These are phyloP conservation scores for Dryobota labecula DNA, from an alignment of 2,888 invertebrate genomes.

Conservation along the genomic window DNA sequence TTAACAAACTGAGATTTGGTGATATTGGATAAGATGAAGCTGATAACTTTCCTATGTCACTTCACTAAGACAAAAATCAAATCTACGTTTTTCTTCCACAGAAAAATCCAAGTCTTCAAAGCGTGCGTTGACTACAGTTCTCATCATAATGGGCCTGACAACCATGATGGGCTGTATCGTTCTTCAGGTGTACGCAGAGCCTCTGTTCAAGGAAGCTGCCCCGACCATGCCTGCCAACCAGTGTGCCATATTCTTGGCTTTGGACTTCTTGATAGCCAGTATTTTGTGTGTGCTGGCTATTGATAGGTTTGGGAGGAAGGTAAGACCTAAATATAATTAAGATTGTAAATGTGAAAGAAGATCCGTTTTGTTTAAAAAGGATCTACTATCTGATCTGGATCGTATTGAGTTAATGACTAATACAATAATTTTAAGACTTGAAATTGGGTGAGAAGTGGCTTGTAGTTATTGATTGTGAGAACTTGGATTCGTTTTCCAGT, in stretches of 20 bases:
- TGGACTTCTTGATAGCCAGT: conserved; percentile 78
- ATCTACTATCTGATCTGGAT: too few relatives aligned
- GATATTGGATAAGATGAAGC: neutral
- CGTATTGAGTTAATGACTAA: neutral
- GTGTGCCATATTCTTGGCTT: conserved; percentile 81
- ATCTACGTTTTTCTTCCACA: conserved; percentile 46
- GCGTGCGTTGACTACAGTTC: conserved; percentile 67
- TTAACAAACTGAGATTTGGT: neutral
- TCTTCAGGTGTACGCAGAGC: conserved; percentile 85
- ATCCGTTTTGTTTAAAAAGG: too few relatives aligned
- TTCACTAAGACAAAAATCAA: neutral
- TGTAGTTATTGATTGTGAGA: neutral
- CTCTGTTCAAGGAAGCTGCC: conserved; percentile 82
- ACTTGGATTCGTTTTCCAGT: neutral
- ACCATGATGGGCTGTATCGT: conserved; percentile 85
- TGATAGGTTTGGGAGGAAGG: conserved; percentile 84
- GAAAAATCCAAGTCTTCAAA: conserved; percentile 78
- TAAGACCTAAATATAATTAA: conserved; percentile 49
- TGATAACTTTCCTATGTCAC: neutral
- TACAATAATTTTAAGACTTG: neutral
- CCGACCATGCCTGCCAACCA: conserved; percentile 82
- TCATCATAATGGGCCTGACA: conserved; percentile 76
- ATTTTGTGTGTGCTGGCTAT: conserved; percentile 75
- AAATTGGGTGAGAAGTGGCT: neutral
- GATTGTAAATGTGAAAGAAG: too few relatives aligned